Evolutionary conservation across 2,113 vertebrate genomes (phyloP), one percentile per base, ranked within the genome.

Genomic region (Ictalurus punctatus): DNA sequence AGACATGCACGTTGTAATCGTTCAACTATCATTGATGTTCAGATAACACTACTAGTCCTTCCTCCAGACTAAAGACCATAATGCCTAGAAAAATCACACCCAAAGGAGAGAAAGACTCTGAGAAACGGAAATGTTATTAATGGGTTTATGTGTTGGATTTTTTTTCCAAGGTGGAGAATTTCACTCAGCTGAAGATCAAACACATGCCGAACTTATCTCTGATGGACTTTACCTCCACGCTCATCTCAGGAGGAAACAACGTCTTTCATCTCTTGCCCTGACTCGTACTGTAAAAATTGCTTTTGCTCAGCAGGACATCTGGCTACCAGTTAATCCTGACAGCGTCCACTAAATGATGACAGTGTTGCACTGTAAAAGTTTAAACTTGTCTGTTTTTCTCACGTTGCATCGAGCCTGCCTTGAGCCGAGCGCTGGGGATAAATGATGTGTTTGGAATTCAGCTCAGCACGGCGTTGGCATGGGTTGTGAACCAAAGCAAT

Each of bases 101-200:
- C 83, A 74, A 71, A 48, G 59, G n/a, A 86, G 37, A 40, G 61
- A 78, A 85, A 58, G 67, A 58, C 10, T 83, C 59, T 63, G 63
- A 23, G 19, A 19, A 86, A 25, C 27, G n/a, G 86, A 88, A 84
- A 89, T 52, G 34, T 83, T 85, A 80, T 82, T 90, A 86, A 88
- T 86, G 34, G 79, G 54, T 84, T 90, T 90, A 86, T 63, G 65
- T 61, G 27, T 76, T 81, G 86, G 63, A 81, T 88, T 88, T 86
- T 58, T 48, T 83, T 85, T 84, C 73, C 81, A 88, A 86, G 87
- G n/a, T 90, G 85, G 73, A 58, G 37, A 76, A 91, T 90, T 92
- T 90, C 85, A 91, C 86, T 52, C 85, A 69, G 73, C 69, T 81
- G 59, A 69, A 89, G 89, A 92, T 93, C 93, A 92, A 93, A 93